Base-by-base conservation (phyloP, 1,140 invertebrate species). In the Stegodyphus dumicola region DNA sequence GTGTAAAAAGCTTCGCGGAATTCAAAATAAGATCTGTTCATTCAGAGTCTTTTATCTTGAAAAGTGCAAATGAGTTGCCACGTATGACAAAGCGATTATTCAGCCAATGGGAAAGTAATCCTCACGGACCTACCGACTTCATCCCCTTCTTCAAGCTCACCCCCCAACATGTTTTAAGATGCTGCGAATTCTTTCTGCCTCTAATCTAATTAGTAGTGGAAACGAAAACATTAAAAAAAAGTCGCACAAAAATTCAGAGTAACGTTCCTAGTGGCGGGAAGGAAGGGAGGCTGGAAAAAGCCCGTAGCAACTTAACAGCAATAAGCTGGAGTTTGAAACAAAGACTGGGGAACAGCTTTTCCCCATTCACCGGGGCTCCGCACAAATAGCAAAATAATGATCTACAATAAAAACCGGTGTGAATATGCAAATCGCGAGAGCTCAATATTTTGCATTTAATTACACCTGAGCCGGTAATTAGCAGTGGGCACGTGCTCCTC, bases 361-460 rank as follows among this genome's bases (percentile, higher is more conserved):
- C 60, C 49, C 53, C 77, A 15, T 53, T n/a, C 51, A 5, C 10
- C 6, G 75, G 53, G 53, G 73, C 53, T 65, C 18, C 18, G 84
- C 75, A 73, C 84, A 86, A 86, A 86, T 86, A 86, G 84, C 73
- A 64, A 86, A 86, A 86, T 86, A 86, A 86, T 86, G 84, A 86
- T 78, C 84, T 67, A 78, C 84, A 77, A 78, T 77, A 77, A 77
- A 86, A 86, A 86, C 52, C 84, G 84, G 84, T 86, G 84, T 86
- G 84, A 86, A 86, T 86, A 86, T 86, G 84, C 84, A 86, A 86
- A 86, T 86, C 84, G 76, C 67, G 66, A 71, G 69, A 86, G 84
- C 84, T 86, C 84, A 86, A 86, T 86, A 86, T 86, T 86, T 86
- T 86, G 84, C 84, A 86, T 86, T 86, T 86, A 86, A 86, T 86